Percentiles rank a stretch among this genome's conserved stretches.
phyloP scores from a whole-genome alignment of 1,140 invertebrate species.

The Drosophila azteca region DNA sequence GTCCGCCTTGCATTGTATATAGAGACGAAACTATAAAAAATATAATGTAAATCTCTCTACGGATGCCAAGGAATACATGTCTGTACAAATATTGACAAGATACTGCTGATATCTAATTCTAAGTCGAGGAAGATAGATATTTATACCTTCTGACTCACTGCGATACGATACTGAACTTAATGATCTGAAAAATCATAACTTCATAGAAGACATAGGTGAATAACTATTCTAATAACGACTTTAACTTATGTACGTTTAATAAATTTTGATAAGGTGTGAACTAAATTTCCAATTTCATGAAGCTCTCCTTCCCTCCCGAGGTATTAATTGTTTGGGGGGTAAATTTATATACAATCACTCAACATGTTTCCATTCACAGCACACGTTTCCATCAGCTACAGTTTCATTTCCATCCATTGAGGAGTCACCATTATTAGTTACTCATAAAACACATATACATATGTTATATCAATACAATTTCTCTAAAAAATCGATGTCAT shows the following conservation, averaged over 20 bases:
- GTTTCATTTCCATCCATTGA: neutral
- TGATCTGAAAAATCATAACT: slow-evolving; percentile 51
- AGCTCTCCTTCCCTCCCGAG: neutral
- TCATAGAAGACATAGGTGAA: slow-evolving; percentile 43
- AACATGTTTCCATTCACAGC: slow-evolving; percentile 27
- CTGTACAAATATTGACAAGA: slow-evolving; percentile 51
- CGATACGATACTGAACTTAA: slow-evolving; percentile 42
- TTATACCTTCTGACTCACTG: slow-evolving; percentile 46
- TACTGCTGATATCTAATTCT: slow-evolving; percentile 20
- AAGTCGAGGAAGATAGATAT: slow-evolving; percentile 29
- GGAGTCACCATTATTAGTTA: neutral
- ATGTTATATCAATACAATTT: neutral
- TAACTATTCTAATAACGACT: slow-evolving; percentile 46
- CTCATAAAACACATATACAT: neutral
- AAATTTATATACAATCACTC: neutral
- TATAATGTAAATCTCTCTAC: slow-evolving; percentile 32
- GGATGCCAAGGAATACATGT: slow-evolving; percentile 46
- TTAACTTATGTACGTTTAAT: slow-evolving; percentile 48
- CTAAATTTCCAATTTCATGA: neutral
- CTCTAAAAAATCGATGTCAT: neutral
- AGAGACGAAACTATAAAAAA: slow-evolving; percentile 14
- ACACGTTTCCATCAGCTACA: slow-evolving; percentile 2
- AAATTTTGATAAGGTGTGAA: slow-evolving; percentile 46
- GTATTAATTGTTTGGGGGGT: neutral
- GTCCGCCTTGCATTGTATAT: slow-evolving; percentile 38